A percentile compares a stretch with the other conserved stretches of the same genome.
phyloP scores from a whole-genome alignment of 2,797 vertebrate species.

The Anguilla anguilla region DNA sequence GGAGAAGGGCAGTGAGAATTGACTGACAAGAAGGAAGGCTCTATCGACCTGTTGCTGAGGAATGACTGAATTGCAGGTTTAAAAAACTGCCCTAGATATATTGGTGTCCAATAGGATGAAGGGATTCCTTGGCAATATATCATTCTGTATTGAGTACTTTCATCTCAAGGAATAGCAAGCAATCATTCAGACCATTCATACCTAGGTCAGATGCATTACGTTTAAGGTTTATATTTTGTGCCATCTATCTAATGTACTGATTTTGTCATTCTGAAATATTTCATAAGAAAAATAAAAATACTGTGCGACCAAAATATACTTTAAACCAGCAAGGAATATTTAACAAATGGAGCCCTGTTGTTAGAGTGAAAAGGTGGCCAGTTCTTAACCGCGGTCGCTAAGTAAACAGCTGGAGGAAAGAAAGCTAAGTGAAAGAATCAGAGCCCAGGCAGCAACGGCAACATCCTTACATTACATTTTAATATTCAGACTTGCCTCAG shows the following conservation, averaged over 20 bases:
- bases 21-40: background rate
- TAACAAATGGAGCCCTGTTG: background rate
- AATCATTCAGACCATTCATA: background rate
- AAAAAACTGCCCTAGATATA: background rate
- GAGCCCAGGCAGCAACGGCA: background rate
- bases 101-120: too few relatives aligned
- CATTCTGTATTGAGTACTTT: background rate
- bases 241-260: background rate
- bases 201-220: background rate
- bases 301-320: background rate
- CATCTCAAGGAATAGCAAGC: background rate
- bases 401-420: slow-evolving; percentile 10
- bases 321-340: background rate
- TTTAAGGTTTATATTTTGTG: background rate
- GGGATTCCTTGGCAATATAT: too few relatives aligned
- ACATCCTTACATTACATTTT: slow-evolving; percentile 14
- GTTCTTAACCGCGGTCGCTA: background rate
- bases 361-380: background rate
- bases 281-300: background rate
- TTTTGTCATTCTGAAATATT: background rate
- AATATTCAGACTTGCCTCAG: slow-evolving; percentile 5
- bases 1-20: background rate
- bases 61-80: background rate
- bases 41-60: background rate
- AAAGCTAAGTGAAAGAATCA: slow-evolving; percentile 4